Conservation (phyloP, 1,140 invertebrate genomes). For the Drosophila gunungcola region DNA sequence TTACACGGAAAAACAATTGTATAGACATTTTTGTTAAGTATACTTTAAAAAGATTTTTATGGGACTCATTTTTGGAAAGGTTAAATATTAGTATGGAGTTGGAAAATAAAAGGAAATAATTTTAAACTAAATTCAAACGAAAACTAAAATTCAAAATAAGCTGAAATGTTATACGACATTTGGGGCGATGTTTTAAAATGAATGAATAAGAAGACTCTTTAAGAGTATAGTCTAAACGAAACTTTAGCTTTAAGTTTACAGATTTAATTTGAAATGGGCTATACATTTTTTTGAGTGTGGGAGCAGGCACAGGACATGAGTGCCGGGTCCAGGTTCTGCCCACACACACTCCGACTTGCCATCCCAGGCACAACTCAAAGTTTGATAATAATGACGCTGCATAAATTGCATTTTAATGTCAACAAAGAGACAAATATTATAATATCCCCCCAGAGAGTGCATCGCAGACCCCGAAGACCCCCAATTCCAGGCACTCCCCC, state of each 20-base stretch:
- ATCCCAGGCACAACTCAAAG: conserved; percentile 41
- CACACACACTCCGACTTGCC: conserved; percentile 15
- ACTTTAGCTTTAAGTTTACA: background rate
- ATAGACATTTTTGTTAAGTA: too few relatives aligned
- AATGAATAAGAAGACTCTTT: too few relatives aligned
- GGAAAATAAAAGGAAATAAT: background rate
- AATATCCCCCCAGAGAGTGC: conserved; percentile 57
- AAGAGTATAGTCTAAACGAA: too few relatives aligned
- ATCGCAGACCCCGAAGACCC: conserved; percentile 31
- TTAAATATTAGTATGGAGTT: too few relatives aligned
- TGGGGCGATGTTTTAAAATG: too few relatives aligned
- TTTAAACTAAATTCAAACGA: background rate
- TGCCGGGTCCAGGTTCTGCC: conserved; percentile 17
- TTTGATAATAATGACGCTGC: conserved; percentile 78
- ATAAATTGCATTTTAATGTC: conserved; percentile 83
- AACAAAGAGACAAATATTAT: conserved; percentile 82
- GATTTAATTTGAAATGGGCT: too few relatives aligned
- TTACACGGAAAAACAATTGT: background rate
- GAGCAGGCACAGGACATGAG: conserved; percentile 8
- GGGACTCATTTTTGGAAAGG: too few relatives aligned
- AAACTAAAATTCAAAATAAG: background rate
- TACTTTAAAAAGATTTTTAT: too few relatives aligned
- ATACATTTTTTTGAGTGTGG: conserved; percentile 17
- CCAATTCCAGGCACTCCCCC: conserved; percentile 17
- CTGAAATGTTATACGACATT: too few relatives aligned